Conservation (phyloP, 2,797 vertebrate species). For the Huso huso region DNA sequence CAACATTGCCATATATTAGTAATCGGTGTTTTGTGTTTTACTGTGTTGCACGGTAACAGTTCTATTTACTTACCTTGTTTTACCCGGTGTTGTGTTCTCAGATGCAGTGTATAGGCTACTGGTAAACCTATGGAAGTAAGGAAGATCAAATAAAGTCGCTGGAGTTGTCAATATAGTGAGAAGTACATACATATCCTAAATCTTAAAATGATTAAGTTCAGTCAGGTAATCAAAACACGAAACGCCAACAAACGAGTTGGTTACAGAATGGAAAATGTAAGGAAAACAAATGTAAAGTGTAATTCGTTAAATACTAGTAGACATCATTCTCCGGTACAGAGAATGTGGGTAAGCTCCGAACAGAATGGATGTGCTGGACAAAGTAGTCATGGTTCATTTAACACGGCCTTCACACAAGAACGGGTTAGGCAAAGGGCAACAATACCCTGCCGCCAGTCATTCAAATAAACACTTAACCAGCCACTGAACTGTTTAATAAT, state of each 20-base stretch:
- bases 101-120: too few relatives aligned
- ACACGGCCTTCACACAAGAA: conserved; percentile 7
- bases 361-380: conserved; percentile 17
- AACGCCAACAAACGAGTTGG: background rate
- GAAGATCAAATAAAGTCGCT: background rate
- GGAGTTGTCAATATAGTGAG: background rate
- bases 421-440: background rate
- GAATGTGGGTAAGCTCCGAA: conserved; percentile 14
- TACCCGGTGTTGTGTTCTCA: too few relatives aligned
- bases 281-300: conserved; percentile 19
- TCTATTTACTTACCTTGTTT: too few relatives aligned
- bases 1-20: too few relatives aligned
- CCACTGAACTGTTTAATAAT: too few relatives aligned
- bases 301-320: conserved; percentile 26
- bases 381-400: conserved; percentile 12
- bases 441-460: background rate
- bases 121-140: background rate
- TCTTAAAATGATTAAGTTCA: background rate
- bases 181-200: background rate
- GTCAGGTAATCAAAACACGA: background rate
- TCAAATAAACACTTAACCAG: background rate
- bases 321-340: conserved; percentile 17
- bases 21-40: too few relatives aligned
- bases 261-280: background rate
- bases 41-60: too few relatives aligned